Evolutionary conservation across 2,888 invertebrate species (phyloP).

Genomic region (Rotaria sp.): DNA sequence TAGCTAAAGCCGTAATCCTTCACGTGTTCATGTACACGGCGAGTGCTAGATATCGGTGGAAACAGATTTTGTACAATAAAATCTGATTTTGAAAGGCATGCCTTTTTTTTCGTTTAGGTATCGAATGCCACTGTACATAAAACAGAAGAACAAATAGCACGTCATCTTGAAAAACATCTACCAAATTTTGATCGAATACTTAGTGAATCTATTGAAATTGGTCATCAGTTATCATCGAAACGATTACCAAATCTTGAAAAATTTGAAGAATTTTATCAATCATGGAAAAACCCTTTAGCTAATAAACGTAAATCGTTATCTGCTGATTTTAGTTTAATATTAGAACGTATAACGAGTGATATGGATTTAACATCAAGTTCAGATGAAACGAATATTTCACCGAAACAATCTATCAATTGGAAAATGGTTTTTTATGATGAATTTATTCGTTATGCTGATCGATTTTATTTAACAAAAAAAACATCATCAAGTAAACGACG

Average conservation of each 20-base stretch:
- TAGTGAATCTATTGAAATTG: neutral
- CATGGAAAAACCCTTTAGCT: neutral
- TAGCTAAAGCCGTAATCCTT: too few relatives aligned
- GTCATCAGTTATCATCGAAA: neutral
- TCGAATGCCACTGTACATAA: neutral
- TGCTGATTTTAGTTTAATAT: neutral
- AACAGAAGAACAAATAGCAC: neutral
- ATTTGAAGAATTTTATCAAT: neutral
- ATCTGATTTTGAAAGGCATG: too few relatives aligned
- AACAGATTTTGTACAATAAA: too few relatives aligned
- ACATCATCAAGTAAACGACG: neutral
- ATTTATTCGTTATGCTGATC: neutral
- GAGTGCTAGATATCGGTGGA: too few relatives aligned
- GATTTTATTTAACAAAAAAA: neutral
- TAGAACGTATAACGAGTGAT: neutral
- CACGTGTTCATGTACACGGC: too few relatives aligned
- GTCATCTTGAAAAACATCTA: conserved; percentile 12
- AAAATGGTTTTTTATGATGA: conserved; percentile 5
- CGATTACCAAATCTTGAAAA: neutral
- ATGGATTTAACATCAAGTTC: neutral
- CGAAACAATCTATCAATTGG: neutral
- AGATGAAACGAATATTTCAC: neutral
- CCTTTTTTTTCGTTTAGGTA: neutral
- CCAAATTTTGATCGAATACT: conserved; percentile 20
- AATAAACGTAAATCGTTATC: neutral